These are phyloP conservation scores for Manduca sexta DNA, from an alignment of 1,140 invertebrate genomes.

Conservation along the genomic window DNA sequence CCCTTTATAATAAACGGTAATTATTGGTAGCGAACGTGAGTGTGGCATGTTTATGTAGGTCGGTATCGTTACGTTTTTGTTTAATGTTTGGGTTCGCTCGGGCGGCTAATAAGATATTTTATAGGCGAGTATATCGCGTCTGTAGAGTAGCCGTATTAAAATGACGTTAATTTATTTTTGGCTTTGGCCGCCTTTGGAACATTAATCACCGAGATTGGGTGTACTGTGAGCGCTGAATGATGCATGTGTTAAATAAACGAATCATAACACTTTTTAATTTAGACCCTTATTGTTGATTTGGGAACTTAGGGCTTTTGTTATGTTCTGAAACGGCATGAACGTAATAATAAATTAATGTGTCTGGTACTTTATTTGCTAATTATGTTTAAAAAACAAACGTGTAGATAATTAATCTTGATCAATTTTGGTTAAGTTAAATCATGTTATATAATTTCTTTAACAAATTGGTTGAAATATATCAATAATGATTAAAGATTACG, in stretches of 20 bases:
- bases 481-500: no score
- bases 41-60: slow-evolving; percentile 27
- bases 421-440: no score
- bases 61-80: slow-evolving; percentile 35
- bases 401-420: no score
- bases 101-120: slow-evolving; percentile 60
- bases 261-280: neutral
- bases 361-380: neutral
- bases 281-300: neutral
- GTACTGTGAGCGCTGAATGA: slow-evolving; percentile 1
- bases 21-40: slow-evolving; percentile 46
- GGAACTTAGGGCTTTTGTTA: neutral
- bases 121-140: slow-evolving; percentile 21
- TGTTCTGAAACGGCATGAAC: neutral
- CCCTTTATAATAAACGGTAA: slow-evolving; percentile 57
- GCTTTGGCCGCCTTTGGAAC: slow-evolving; percentile 24
- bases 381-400: no score
- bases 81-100: slow-evolving; percentile 45
- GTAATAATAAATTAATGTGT: neutral
- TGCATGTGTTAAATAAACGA: slow-evolving; percentile 2
- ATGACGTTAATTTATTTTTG: slow-evolving; percentile 44
- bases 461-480: no score
- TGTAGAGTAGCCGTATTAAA: slow-evolving; percentile 41
- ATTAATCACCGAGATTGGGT: slow-evolving; percentile 27
- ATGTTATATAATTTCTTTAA: no score